Percentiles rank a stretch among this genome's conserved stretches.
Conservation (phyloP, 2,888 invertebrate species). For the Rhaphigaster nebulosa region DNA sequence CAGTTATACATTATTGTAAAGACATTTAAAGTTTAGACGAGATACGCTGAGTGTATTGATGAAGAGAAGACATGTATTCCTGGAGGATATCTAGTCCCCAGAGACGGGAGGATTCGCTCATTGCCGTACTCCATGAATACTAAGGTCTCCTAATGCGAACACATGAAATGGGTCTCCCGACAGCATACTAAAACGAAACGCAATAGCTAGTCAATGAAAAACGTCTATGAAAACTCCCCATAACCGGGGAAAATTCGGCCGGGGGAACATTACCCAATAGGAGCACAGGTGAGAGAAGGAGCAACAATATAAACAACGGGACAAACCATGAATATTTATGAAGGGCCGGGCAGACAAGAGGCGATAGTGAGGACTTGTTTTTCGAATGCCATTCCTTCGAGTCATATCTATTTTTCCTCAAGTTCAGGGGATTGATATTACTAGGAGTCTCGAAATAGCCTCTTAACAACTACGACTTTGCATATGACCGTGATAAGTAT, state of each 20-base stretch:
- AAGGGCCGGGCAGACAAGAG: background rate
- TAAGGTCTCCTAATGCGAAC: background rate
- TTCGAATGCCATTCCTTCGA: background rate
- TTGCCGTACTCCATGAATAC: conserved; percentile 13
- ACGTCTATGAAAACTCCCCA: background rate
- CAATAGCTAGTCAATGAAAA: background rate
- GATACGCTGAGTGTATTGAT: background rate
- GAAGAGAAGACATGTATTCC: background rate
- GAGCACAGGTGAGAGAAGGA: background rate
- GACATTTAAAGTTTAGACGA: background rate
- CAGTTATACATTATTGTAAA: too few relatives aligned
- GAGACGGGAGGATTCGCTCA: background rate
- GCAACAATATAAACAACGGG: background rate
- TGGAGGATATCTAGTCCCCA: background rate
- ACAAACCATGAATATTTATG: background rate
- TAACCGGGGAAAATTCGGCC: background rate
- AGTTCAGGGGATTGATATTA: background rate
- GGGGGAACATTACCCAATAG: background rate
- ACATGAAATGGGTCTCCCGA: background rate
- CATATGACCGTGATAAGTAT: background rate
- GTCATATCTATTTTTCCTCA: background rate
- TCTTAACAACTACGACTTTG: background rate
- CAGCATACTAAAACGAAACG: background rate
- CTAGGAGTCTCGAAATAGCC: background rate
- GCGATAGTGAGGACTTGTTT: background rate